Conservation (phyloP, 2,888 invertebrate genomes). For the Hololepta plana region DNA sequence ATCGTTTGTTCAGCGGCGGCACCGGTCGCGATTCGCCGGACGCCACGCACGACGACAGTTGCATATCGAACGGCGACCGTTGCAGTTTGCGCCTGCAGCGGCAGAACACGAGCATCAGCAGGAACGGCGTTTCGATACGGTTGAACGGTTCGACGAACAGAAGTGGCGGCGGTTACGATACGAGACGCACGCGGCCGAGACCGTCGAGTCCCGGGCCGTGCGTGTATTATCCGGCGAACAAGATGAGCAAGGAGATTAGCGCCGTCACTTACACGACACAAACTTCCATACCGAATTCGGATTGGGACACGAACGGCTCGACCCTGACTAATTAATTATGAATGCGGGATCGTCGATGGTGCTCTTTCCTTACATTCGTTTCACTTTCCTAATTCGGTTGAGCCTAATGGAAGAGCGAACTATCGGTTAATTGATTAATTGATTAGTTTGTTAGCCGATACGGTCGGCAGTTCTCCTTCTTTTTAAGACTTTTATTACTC, state of each 20-base stretch:
- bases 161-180: constrained; percentile 15
- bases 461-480: too few species aligned
- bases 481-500: too few species aligned
- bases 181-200: constrained; percentile 11
- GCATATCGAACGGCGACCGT: constrained; percentile 62
- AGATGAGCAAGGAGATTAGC: constrained; percentile 17
- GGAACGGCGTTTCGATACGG: constrained; percentile 21
- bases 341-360: constrained; percentile 13
- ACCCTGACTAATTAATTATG: constrained; percentile 15
- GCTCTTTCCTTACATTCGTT: too few species aligned
- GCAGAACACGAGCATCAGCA: constrained; percentile 28
- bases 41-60: constrained; percentile 66
- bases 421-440: too few species aligned
- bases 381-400: too few species aligned
- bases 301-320: constrained; percentile 14
- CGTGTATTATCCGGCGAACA: constrained; percentile 33
- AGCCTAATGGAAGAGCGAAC: too few species aligned
- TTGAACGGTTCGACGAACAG: constrained; percentile 12
- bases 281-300: constrained; percentile 15
- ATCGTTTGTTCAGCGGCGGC: constrained; percentile 27
- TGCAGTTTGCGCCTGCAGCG: constrained; percentile 46
- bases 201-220: constrained; percentile 31
- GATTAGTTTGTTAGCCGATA: too few species aligned
- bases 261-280: constrained; percentile 19
- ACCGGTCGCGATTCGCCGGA: constrained; percentile 49